A percentile compares a stretch with the other conserved stretches of the same genome.
Conservation (phyloP, 2,888 invertebrate genomes). For the Pseudeuparius sepicola region DNA sequence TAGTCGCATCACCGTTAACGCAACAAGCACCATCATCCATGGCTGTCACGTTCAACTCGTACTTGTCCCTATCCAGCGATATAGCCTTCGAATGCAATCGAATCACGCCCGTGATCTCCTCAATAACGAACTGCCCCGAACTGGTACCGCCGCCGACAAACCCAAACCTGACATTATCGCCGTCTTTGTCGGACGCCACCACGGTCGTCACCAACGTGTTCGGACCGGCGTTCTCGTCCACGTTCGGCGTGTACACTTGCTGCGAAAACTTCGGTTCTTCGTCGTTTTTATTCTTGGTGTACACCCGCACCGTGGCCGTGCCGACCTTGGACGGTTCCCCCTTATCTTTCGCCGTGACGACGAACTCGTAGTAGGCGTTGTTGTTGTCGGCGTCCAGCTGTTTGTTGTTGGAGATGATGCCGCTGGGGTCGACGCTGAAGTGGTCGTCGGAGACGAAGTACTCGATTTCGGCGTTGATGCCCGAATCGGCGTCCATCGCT, state of each 20-base stretch:
- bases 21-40: conserved; percentile 97
- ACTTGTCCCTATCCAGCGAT: conserved; percentile 83
- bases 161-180: conserved; percentile 89
- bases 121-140: conserved; percentile 89
- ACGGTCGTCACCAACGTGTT: conserved; percentile 93
- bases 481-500: conserved; percentile 92
- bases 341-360: conserved; percentile 88
- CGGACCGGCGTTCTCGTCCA: conserved; percentile 91
- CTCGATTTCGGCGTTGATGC: conserved; percentile 89
- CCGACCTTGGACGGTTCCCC: conserved; percentile 80
- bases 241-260: conserved; percentile 92
- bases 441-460: conserved; percentile 88
- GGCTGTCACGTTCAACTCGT: conserved; percentile 93
- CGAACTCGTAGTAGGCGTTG: conserved; percentile 92
- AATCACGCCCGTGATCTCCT: conserved; percentile 91
- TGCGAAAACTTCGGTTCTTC: conserved; percentile 95
- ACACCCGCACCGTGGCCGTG: conserved; percentile 86
- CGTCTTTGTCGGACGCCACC: conserved; percentile 94
- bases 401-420: conserved; percentile 86
- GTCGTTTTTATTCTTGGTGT: conserved; percentile 97
- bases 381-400: conserved; percentile 94
- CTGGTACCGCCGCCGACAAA: conserved; percentile 80
- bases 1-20: conserved; percentile 74
- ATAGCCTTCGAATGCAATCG: conserved; percentile 80
- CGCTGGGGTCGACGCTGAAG: conserved; percentile 87